Evolutionary conservation across 2,888 invertebrate species (phyloP).

Genomic region (Chrysotoxum bicinctum): DNA sequence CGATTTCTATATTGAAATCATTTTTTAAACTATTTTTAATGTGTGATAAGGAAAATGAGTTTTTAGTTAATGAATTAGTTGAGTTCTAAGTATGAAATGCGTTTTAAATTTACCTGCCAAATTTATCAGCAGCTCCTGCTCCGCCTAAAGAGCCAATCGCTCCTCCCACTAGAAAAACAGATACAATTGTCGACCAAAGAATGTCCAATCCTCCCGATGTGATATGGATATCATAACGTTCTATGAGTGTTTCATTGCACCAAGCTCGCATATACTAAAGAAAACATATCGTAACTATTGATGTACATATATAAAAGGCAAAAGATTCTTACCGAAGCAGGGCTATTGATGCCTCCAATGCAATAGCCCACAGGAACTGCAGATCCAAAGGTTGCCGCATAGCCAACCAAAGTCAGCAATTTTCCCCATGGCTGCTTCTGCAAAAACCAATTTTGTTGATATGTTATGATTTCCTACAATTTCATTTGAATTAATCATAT

Average conservation of each 20-base stretch:
- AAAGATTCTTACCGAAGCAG: slow-evolving; percentile 85
- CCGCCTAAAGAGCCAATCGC: slow-evolving; percentile 92
- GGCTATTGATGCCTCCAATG: slow-evolving; percentile 93
- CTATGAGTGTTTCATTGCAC: slow-evolving; percentile 87
- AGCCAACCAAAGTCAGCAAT: slow-evolving; percentile 85
- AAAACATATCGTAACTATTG: neutral
- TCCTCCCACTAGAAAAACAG: slow-evolving; percentile 94
- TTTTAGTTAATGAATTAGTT: neutral
- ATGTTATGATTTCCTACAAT: neutral
- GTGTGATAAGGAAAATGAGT: neutral
- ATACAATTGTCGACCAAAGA: slow-evolving; percentile 92
- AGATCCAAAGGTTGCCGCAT: slow-evolving; percentile 88
- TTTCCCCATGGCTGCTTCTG: slow-evolving; percentile 78
- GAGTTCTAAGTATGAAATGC: neutral
- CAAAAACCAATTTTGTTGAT: slow-evolving; percentile 43
- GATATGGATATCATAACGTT: slow-evolving; percentile 84
- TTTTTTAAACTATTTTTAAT: neutral
- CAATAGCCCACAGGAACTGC: slow-evolving; percentile 92
- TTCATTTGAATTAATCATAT: no score
- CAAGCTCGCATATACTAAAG: slow-evolving; percentile 85
- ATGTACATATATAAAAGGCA: neutral
- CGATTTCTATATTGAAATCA: neutral
- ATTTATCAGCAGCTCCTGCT: slow-evolving; percentile 88
- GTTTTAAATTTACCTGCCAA: slow-evolving; percentile 84
- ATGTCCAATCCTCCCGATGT: slow-evolving; percentile 83